Percentiles rank a stretch among this genome's conserved stretches.
Conservation (phyloP, 2,113 vertebrate species). For the Ammodytes marinus region DNA sequence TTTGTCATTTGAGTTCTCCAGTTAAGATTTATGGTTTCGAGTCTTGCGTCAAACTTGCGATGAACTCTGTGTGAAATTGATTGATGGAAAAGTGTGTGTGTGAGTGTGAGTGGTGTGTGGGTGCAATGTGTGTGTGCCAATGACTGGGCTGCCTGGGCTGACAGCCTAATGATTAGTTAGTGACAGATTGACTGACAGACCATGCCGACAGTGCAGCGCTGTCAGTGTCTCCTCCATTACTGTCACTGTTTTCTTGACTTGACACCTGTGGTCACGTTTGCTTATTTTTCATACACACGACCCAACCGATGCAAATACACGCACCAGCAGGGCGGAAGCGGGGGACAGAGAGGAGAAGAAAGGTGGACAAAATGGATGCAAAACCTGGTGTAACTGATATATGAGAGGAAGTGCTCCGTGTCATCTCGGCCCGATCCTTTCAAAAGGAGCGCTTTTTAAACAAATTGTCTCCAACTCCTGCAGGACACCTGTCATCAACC, state of each 20-base stretch:
- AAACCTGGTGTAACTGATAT: slow-evolving; percentile 81
- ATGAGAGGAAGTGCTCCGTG: slow-evolving; percentile 65
- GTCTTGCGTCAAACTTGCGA: slow-evolving; percentile 57
- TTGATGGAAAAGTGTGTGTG: slow-evolving; percentile 19
- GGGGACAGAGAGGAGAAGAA: slow-evolving; percentile 60
- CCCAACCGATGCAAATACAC: slow-evolving; percentile 75
- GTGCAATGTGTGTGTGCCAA: not conserved
- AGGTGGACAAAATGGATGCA: slow-evolving; percentile 79
- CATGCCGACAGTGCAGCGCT: slow-evolving; percentile 8
- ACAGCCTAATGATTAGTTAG: slow-evolving; percentile 18
- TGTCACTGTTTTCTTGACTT: slow-evolving; percentile 58
- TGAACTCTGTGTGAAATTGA: slow-evolving; percentile 65
- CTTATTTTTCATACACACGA: not conserved
- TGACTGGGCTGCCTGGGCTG: slow-evolving; percentile 24
- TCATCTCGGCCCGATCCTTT: slow-evolving; percentile 54
- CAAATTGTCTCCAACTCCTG: slow-evolving; percentile 76
- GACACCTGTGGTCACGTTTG: slow-evolving; percentile 60
- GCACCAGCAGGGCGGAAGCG: slow-evolving; percentile 56
- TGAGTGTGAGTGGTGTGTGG: not conserved
- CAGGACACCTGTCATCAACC: slow-evolving; percentile 63
- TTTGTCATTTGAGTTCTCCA: slow-evolving; percentile 21
- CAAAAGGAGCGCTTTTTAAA: slow-evolving; percentile 70
- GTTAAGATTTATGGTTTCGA: slow-evolving; percentile 38
- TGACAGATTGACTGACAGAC: slow-evolving; percentile 50
- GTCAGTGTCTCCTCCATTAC: slow-evolving; percentile 47